These are phyloP conservation scores for Schizothorax lantsangensis DNA, from an alignment of 2,797 vertebrate species.

Conservation along the genomic window DNA sequence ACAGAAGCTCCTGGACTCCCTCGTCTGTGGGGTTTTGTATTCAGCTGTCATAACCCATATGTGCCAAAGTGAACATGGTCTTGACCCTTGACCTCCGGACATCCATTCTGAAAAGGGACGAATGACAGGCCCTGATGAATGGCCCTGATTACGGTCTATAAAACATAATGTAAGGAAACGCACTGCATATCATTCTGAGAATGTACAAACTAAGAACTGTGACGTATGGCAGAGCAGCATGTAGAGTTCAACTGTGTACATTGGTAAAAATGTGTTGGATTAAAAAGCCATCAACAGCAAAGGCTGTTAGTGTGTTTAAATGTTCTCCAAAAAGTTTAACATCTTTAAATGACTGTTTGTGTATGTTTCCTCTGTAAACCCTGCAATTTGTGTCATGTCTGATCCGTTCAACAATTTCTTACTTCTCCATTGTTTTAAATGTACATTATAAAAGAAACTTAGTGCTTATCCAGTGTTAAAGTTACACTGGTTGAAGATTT, in stretches of 20 bases:
- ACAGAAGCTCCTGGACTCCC: constrained; percentile 25
- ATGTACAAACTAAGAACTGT: constrained; percentile 42
- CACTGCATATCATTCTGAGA: constrained; percentile 33
- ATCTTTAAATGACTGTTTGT: constrained; percentile 17
- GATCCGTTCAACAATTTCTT: constrained; percentile 3
- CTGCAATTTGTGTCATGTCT: constrained; percentile 20
- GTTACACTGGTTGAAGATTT: constrained; percentile 12
- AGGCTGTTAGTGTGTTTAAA: constrained; percentile 44
- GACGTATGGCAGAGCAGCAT: constrained; percentile 25
- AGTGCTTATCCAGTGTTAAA: constrained; percentile 21
- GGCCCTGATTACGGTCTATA: constrained; percentile 13
- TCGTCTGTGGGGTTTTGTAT: constrained; percentile 19
- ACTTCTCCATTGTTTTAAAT: neutral
- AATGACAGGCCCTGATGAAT: neutral
- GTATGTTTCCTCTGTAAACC: constrained; percentile 9
- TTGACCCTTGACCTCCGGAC: constrained; percentile 37
- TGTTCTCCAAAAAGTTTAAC: constrained; percentile 27
- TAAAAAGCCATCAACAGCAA: constrained; percentile 42
- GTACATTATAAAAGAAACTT: constrained; percentile 8
- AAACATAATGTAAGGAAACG: neutral
- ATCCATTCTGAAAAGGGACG: constrained; percentile 12
- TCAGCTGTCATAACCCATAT: constrained; percentile 38
- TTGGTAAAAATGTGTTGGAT: constrained; percentile 12
- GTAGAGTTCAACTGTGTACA: constrained; percentile 11
- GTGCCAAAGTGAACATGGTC: constrained; percentile 51